Conservation (phyloP, 2,888 invertebrate genomes). For the Sisyra nigra region DNA sequence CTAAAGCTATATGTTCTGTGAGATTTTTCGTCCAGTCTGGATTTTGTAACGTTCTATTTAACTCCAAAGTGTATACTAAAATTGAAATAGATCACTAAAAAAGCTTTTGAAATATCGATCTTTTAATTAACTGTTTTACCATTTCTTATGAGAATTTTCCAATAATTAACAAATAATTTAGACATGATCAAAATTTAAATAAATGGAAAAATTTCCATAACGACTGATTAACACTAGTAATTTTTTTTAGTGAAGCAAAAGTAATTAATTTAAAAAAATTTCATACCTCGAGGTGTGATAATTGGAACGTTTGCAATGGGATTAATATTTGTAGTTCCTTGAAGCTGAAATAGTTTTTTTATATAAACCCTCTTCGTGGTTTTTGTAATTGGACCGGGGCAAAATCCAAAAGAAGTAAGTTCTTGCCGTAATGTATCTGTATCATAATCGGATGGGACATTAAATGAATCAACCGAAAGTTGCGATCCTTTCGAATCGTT, state of each 20-base stretch:
- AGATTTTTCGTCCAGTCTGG: slow-evolving; percentile 38
- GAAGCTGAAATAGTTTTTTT: slow-evolving; percentile 38
- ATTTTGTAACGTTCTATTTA: slow-evolving; percentile 42
- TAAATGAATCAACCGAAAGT: slow-evolving; percentile 22
- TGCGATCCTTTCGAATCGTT: not conserved
- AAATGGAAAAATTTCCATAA: not conserved
- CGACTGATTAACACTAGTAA: too few species aligned
- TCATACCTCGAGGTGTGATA: not conserved
- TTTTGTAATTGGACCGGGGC: slow-evolving; percentile 65
- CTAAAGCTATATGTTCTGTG: slow-evolving; percentile 36
- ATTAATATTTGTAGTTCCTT: too few species aligned
- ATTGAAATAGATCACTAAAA: slow-evolving; percentile 13
- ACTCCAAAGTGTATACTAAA: slow-evolving; percentile 47
- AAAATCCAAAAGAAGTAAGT: slow-evolving; percentile 46
- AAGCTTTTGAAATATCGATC: not conserved
- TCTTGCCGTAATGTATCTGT: slow-evolving; percentile 47
- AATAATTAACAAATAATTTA: not conserved
- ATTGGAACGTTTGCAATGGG: not conserved
- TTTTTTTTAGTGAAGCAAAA: too few species aligned
- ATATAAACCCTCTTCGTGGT: slow-evolving; percentile 64
- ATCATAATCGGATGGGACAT: slow-evolving; percentile 46
- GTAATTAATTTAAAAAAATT: too few species aligned
- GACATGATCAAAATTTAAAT: not conserved
- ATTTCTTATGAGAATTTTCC: not conserved
- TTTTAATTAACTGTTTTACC: not conserved